Conservation (phyloP, 2,888 invertebrate genomes). For the Caprella mutica region DNA sequence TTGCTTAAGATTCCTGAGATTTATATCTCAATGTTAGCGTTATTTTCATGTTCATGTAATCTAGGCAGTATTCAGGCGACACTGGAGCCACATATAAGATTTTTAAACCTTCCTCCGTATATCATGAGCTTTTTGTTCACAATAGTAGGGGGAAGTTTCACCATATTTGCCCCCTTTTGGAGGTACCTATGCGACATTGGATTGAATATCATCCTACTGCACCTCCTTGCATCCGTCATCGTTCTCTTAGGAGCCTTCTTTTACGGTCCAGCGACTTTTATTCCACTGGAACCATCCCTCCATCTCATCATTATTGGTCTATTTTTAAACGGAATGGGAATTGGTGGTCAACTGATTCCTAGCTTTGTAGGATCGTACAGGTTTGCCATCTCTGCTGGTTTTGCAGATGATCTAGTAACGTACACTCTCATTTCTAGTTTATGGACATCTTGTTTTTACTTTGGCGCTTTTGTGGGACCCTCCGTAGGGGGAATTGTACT, state of each 20-base stretch:
- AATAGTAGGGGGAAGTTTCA: conserved; percentile 69
- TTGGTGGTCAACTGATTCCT: conserved; percentile 70
- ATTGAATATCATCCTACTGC: conserved; percentile 55
- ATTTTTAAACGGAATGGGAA: conserved; percentile 67
- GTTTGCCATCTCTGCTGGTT: conserved; percentile 62
- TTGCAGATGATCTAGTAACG: conserved; percentile 73
- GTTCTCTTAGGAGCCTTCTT: conserved; percentile 58
- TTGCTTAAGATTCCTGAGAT: conserved; percentile 62
- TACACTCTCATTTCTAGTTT: conserved; percentile 79
- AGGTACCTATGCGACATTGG: conserved; percentile 67
- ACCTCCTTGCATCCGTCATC: conserved; percentile 54
- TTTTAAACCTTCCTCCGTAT: conserved; percentile 51
- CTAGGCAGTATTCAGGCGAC: conserved; percentile 82
- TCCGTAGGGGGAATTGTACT: conserved; percentile 61
- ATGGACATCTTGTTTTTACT: conserved; percentile 79
- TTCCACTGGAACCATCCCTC: conserved; percentile 42
- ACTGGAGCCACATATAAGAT: conserved; percentile 69
- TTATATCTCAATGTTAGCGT: conserved; percentile 55
- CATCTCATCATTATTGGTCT: conserved; percentile 24
- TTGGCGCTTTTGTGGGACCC: conserved; percentile 75
- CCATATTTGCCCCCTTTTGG: conserved; percentile 63
- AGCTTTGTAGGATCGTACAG: conserved; percentile 72
- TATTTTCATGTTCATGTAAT: conserved; percentile 64
- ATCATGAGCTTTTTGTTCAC: conserved; percentile 68
- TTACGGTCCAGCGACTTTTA: conserved; percentile 70